Evolutionary conservation across 2,888 invertebrate species (phyloP).

Genomic region (Sthenelais limicola): DNA sequence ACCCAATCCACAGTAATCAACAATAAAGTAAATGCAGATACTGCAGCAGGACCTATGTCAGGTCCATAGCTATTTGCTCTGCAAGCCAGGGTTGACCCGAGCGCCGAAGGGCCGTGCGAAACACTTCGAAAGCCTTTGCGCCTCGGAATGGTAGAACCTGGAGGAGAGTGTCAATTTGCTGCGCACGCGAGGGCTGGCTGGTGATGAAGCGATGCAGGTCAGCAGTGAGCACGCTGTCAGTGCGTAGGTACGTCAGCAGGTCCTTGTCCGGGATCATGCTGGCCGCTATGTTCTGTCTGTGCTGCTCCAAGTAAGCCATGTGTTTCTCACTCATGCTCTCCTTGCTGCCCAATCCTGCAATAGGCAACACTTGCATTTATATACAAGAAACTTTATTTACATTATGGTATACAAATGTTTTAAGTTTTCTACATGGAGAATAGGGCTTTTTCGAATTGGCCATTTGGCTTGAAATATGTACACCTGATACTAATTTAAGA

Average conservation of each 20-base stretch:
- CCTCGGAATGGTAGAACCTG: slow-evolving; percentile 32
- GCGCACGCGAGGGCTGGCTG: slow-evolving; percentile 17
- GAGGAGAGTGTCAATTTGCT: slow-evolving; percentile 29
- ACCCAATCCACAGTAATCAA: too few relatives aligned
- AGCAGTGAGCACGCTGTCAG: slow-evolving; percentile 26
- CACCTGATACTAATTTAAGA: too few relatives aligned
- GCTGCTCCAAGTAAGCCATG: slow-evolving; percentile 10
- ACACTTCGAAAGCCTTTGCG: slow-evolving; percentile 29
- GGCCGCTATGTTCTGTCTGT: slow-evolving; percentile 26
- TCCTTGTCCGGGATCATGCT: slow-evolving; percentile 34
- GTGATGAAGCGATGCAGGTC: slow-evolving; percentile 29
- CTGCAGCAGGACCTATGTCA: too few relatives aligned
- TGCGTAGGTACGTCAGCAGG: slow-evolving; percentile 28
- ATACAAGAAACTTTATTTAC: too few relatives aligned
- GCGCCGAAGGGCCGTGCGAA: slow-evolving; percentile 29
- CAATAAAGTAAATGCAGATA: too few relatives aligned
- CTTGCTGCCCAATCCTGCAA: not conserved
- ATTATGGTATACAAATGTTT: too few relatives aligned
- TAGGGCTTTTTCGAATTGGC: too few relatives aligned
- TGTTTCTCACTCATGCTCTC: slow-evolving; percentile 21
- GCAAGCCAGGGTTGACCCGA: slow-evolving; percentile 33
- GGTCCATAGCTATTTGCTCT: slow-evolving; percentile 30
- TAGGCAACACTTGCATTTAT: too few relatives aligned
- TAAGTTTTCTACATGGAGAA: too few relatives aligned
- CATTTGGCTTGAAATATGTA: too few relatives aligned